phyloP scores from a whole-genome alignment of 37 sponge, comb jelly and placozoan species.

The Agelas oroides region DNA sequence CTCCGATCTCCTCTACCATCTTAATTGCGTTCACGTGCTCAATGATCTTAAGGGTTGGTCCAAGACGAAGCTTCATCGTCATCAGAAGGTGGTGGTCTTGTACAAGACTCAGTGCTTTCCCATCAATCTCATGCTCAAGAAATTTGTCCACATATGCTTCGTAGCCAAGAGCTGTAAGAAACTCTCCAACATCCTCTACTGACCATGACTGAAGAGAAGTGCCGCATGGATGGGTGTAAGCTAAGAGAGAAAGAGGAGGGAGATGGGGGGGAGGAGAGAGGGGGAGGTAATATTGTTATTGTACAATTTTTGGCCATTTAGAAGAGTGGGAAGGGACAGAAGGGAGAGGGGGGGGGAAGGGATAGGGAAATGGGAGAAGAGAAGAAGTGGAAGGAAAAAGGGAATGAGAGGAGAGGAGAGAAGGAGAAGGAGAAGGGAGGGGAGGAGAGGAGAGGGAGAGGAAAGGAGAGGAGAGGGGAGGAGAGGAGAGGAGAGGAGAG shows the following conservation, averaged over 20 bases:
- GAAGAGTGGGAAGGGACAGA: neutral
- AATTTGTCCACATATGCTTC: constrained; percentile 75
- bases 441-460: neutral
- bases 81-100: constrained; percentile 77
- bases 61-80: constrained; percentile 68
- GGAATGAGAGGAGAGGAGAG: neutral
- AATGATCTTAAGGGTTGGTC: constrained; percentile 72
- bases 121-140: constrained; percentile 71
- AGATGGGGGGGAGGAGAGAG: neutral
- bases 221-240: constrained; percentile 70
- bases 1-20: constrained; percentile 16
- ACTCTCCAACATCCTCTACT: constrained; percentile 71
- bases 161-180: constrained; percentile 67
- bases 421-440: neutral
- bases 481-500: neutral
- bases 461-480: neutral
- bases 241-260: constrained; percentile 33
- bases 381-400: neutral
- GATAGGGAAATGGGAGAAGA: neutral
- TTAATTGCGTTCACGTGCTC: constrained; percentile 64
- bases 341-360: constrained; percentile 21
- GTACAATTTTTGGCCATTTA: too few species aligned
- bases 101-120: constrained; percentile 61
- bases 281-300: too few species aligned
- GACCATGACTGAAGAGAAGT: constrained; percentile 58